Base-by-base conservation (phyloP, 2,113 vertebrate species). In the Pedetes capensis region DNA sequence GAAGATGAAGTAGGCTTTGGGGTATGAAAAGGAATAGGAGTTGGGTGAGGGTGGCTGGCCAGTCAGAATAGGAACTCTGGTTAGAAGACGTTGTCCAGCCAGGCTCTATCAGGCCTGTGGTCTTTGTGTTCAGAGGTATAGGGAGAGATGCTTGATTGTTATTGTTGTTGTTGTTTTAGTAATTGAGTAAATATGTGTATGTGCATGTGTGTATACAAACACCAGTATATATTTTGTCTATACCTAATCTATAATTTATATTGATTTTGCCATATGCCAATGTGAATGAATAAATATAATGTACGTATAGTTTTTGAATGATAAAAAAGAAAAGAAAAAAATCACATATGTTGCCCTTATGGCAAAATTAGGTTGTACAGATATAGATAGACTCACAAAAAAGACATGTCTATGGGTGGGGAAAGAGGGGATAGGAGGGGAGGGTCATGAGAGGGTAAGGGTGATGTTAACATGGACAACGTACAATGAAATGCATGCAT, bases 301-400 rank as follows among this genome's bases (percentile, higher is more conserved):
- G 3, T 37, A 1, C 61, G 12, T 47, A 47, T 53, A 83, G 47
- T 80, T 90, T 81, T 61, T 57, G 64, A 95, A 44, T 66, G 51
- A 44, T 49, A 85, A 61, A 94, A 91, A 72, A n/a, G 34, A 14
- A 94, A n/a, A n/a, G n/a, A n/a, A n/a, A n/a, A n/a, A n/a, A n/a
- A n/a, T n/a, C n/a, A n/a, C n/a, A n/a, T n/a, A n/a, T n/a, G n/a
- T n/a, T n/a, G n/a, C n/a, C n/a, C n/a, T n/a, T n/a, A n/a, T n/a
- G n/a, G n/a, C n/a, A n/a, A n/a, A n/a, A n/a, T n/a, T n/a, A n/a
- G n/a, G n/a, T n/a, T n/a, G n/a, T n/a, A n/a, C n/a, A n/a, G n/a
- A n/a, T n/a, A n/a, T n/a, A n/a, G n/a, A n/a, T n/a, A n/a, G n/a
- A n/a, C n/a, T n/a, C n/a, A n/a, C n/a, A n/a, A n/a, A n/a, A n/a